Conservation (phyloP, 2,888 invertebrate species). For the Frankliniella intonsa region DNA sequence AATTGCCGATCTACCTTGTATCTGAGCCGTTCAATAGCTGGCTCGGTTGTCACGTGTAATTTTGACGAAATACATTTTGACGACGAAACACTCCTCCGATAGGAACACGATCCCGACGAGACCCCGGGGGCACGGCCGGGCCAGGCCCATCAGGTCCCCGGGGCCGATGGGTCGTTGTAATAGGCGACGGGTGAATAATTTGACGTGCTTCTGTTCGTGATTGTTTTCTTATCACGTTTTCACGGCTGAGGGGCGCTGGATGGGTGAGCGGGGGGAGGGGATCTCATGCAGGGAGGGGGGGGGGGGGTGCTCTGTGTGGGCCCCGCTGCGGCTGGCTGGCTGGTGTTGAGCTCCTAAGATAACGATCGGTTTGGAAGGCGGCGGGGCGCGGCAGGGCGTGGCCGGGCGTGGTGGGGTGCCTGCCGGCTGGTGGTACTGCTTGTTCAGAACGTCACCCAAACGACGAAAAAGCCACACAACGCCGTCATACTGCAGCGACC, state of each 20-base stretch:
- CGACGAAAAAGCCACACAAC: not conserved
- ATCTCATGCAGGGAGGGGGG: not conserved
- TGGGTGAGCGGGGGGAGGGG: not conserved
- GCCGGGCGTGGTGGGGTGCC: not conserved
- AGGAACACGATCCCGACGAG: not conserved
- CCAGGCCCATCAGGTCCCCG: not conserved
- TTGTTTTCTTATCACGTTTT: slow-evolving; percentile 25
- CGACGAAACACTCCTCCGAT: too few relatives aligned
- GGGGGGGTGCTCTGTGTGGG: not conserved
- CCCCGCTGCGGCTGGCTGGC: not conserved
- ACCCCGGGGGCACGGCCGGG: not conserved
- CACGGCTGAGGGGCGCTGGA: not conserved
- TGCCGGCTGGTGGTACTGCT: not conserved
- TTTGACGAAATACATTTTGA: too few relatives aligned
- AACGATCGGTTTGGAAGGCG: slow-evolving; percentile 24
- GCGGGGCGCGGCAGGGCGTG: not conserved
- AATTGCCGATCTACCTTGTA: too few relatives aligned
- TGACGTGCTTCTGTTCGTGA: slow-evolving; percentile 8
- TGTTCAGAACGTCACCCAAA: not conserved
- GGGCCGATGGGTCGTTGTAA: not conserved
- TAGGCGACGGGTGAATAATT: not conserved
- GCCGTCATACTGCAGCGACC: not conserved
- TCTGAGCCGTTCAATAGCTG: too few relatives aligned
- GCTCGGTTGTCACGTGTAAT: too few relatives aligned
- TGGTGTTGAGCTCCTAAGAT: slow-evolving; percentile 13